Evolutionary conservation across 2,113 vertebrate genomes (phyloP), one percentile per base, ranked within the genome.

Genomic region (Genyomyrus donnyi): DNA sequence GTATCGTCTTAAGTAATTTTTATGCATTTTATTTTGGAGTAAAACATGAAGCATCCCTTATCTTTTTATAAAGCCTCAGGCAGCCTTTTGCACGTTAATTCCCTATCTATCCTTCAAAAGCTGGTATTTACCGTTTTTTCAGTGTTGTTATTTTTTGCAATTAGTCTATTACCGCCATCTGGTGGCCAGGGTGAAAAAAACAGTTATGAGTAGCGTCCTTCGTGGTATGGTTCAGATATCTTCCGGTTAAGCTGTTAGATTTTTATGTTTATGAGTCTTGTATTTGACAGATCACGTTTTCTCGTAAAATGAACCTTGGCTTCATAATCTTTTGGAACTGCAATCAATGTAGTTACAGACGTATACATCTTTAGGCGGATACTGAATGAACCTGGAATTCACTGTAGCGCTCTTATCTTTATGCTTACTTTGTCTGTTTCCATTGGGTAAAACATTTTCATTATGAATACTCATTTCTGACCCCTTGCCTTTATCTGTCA

Each of bases 101-200:
- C 74, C 31, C 11, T 77, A 17, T 77, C 11, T 35, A 15, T 31
- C 31, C 74, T 42, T 80, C 17, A 39, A 80, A 35, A 80, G 13
- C 15, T 31, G 62, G n/a, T 80, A 42, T 80, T 77, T 42, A 39
- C 35, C 5, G 35, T 80, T 80, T 39, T 80, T 80, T 42, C 74
- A 17, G 35, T 80, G n/a, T 74, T 74, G 27, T 35, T 74, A 0
- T 88, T 56, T 46, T 56, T 19, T 45, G n/a, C 27, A 8, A 46
- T 88, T 49, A 91, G 93, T 89, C 56, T 93, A 92, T 94, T 92
- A 95, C 88, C 90, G 94, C 93, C 95, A 93, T 91, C 94, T 94
- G 92, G 92, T 94, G 93, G 92, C 53, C 91, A 92, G 62, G 10
- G 74, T 13, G 19, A 2, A 90, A 90, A 42, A 90, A 42, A 39